Conservation (phyloP, 2,888 invertebrate species). For the Griposia aprilina region DNA sequence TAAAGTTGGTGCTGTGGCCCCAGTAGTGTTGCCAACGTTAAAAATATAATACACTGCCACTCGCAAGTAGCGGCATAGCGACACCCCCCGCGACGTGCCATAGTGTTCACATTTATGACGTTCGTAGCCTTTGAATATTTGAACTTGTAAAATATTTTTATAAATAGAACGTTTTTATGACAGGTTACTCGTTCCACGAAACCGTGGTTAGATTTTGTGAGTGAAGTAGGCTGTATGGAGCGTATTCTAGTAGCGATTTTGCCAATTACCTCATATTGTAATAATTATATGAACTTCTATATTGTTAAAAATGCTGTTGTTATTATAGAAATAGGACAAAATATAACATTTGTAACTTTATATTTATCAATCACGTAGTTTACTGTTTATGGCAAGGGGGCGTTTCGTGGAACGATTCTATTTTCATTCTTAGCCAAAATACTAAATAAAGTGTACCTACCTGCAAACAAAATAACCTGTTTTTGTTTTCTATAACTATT, state of each 20-base stretch:
- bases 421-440: constrained; percentile 46
- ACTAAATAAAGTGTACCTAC: constrained; percentile 14
- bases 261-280: constrained; percentile 68
- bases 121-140: constrained; percentile 59
- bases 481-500: constrained; percentile 53
- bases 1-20: constrained; percentile 39
- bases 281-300: constrained; percentile 48
- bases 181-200: constrained; percentile 62
- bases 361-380: constrained; percentile 52
- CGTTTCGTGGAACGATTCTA: constrained; percentile 62
- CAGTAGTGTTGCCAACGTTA: constrained; percentile 60
- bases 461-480: constrained; percentile 18
- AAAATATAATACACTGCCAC: constrained; percentile 60
- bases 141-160: constrained; percentile 61
- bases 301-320: constrained; percentile 65
- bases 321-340: constrained; percentile 59
- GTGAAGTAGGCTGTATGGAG: constrained; percentile 43
- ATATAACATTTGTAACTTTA: constrained; percentile 61
- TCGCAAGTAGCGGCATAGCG: constrained; percentile 59
- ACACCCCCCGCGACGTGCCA: constrained; percentile 57
- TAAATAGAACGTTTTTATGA: constrained; percentile 56
- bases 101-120: constrained; percentile 60
- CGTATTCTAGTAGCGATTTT: constrained; percentile 60
- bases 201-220: constrained; percentile 57
- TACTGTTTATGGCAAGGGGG: constrained; percentile 52